Conservation (phyloP, 2,113 vertebrate genomes). For the Chionis minor region DNA sequence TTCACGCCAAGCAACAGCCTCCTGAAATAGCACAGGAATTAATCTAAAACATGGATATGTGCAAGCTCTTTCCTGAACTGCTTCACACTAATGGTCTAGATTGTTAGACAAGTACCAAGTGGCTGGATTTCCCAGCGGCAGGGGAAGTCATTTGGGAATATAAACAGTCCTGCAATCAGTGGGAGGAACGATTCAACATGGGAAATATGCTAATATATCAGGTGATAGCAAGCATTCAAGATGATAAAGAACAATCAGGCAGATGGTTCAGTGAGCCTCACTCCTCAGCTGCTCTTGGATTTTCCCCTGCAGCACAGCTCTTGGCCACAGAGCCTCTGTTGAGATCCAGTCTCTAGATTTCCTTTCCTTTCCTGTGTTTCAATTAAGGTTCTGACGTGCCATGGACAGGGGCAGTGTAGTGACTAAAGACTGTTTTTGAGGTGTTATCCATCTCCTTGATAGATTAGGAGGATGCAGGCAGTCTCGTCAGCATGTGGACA, state of each 20-base stretch:
- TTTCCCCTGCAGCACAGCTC: not conserved
- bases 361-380: not conserved
- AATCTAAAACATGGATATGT: not conserved
- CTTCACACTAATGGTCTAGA: not conserved
- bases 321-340: not conserved
- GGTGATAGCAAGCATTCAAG: not conserved
- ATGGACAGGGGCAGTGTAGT: not conserved
- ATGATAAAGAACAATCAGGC: not conserved
- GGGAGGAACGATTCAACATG: not conserved
- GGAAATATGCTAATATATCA: not conserved
- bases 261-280: not conserved
- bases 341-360: not conserved
- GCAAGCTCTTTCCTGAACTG: not conserved
- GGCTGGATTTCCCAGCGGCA: not conserved
- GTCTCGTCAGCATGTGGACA: slow-evolving; percentile 37
- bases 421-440: not conserved
- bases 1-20: not conserved
- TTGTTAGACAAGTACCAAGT: not conserved
- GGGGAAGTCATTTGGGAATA: not conserved
- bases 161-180: not conserved
- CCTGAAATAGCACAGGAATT: not conserved
- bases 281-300: not conserved
- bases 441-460: slow-evolving; percentile 27
- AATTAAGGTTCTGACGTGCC: not conserved
- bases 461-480: not conserved